phyloP scores from a whole-genome alignment of 2,113 vertebrate species.

The Phylloscopus whistleri region DNA sequence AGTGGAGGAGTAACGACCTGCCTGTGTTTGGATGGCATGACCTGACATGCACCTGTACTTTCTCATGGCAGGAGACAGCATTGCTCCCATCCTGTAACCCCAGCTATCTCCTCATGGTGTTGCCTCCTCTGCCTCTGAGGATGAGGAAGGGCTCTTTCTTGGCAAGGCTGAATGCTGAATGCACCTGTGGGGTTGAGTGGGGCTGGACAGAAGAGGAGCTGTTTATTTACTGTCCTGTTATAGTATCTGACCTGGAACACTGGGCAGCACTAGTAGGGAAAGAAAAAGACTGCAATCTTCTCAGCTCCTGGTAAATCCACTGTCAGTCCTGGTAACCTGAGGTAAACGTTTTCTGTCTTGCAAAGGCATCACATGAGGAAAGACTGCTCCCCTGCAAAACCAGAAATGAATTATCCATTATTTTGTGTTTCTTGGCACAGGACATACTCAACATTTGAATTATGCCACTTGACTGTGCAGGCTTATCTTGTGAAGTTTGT shows the following conservation, averaged over 20 bases:
- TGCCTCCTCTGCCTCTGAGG: not conserved
- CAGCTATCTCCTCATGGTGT: not conserved
- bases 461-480: not conserved
- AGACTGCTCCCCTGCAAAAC: not conserved
- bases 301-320: not conserved
- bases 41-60: not conserved
- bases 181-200: not conserved
- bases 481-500: not conserved
- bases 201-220: not conserved
- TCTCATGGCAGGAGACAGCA: not conserved
- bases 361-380: not conserved
- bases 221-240: not conserved
- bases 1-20: not conserved
- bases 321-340: not conserved
- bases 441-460: not conserved
- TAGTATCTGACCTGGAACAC: not conserved
- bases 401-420: not conserved
- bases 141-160: not conserved
- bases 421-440: not conserved
- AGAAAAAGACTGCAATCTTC: not conserved
- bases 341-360: not conserved
- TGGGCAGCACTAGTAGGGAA: accelerated
- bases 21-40: accelerated
- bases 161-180: not conserved
- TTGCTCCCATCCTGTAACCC: not conserved